Evolutionary conservation across 2,113 vertebrate genomes (phyloP).

Genomic region (Eublepharis macularius): DNA sequence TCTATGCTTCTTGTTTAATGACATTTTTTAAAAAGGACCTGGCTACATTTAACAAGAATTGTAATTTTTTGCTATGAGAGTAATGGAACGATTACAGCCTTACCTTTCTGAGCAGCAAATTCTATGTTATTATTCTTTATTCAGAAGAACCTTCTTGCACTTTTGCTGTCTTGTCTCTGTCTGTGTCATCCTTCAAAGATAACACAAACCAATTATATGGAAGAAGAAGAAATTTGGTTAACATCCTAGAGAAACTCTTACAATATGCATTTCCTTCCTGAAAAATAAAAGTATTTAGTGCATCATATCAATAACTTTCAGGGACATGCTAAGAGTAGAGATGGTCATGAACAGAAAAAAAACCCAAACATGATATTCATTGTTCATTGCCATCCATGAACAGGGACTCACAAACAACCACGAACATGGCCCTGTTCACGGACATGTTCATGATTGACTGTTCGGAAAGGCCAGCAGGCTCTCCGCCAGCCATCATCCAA

Average conservation of each 20-base stretch:
- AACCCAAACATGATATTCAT: too few relatives aligned
- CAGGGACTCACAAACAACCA: too few relatives aligned
- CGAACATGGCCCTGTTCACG: too few relatives aligned
- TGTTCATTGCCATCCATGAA: too few relatives aligned
- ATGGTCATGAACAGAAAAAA: too few relatives aligned
- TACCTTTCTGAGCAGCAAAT: conserved; percentile 70
- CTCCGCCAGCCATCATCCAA: too few relatives aligned
- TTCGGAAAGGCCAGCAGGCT: too few relatives aligned
- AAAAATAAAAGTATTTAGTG: neutral
- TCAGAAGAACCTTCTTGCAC: conserved; percentile 41
- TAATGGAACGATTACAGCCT: neutral
- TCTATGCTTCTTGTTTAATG: neutral
- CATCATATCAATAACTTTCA: neutral
- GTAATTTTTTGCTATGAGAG: neutral
- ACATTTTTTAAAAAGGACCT: conserved; percentile 20
- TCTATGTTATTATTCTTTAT: conserved; percentile 66
- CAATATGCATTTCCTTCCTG: conserved; percentile 9
- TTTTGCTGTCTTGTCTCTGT: conserved; percentile 55
- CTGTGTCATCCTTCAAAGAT: conserved; percentile 54
- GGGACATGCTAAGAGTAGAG: too few relatives aligned
- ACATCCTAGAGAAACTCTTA: conserved; percentile 34
- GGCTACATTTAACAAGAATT: conserved; percentile 29
- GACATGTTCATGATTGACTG: too few relatives aligned
- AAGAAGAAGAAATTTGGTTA: neutral
- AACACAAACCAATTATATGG: neutral